A percentile compares a stretch with the other conserved stretches of the same genome.
These are phyloP conservation scores for Arctia plantaginis DNA, from an alignment of 2,888 invertebrate species.

Conservation along the genomic window DNA sequence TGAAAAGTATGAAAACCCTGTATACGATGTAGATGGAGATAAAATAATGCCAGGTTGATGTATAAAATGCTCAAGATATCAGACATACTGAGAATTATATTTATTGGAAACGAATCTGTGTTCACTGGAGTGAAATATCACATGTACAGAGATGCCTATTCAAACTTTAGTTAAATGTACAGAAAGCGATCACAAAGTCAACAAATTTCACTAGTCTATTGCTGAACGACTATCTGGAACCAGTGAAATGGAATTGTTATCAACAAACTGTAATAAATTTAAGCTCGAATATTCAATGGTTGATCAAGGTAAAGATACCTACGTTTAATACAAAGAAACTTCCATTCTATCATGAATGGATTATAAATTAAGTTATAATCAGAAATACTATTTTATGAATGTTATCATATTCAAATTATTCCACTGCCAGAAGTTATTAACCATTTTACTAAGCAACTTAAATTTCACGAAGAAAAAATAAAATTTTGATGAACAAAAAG, in stretches of 20 bases:
- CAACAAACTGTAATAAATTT: neutral
- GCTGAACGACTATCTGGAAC: neutral
- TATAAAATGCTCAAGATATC: conserved; percentile 3
- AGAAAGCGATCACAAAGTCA: conserved; percentile 13
- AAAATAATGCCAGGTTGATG: neutral
- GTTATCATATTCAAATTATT: neutral
- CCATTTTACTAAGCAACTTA: conserved; percentile 2
- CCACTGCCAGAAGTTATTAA: neutral
- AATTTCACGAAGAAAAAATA: neutral
- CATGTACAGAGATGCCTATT: conserved; percentile 31
- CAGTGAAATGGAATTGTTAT: neutral
- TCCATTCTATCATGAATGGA: neutral
- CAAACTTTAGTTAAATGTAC: conserved; percentile 23
- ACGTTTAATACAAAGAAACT: neutral
- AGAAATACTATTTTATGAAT: neutral
- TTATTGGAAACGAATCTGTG: conserved; percentile 36
- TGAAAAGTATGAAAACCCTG: neutral
- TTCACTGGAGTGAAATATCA: conserved; percentile 40
- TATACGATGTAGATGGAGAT: neutral
- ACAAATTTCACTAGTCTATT: conserved; percentile 4
- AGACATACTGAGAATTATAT: conserved; percentile 31
- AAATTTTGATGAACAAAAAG: neutral
- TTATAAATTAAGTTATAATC: neutral
- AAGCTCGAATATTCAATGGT: neutral
- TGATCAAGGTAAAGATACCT: neutral